phyloP scores from a whole-genome alignment of 2,888 invertebrate species.

The Danaus chrysippus region DNA sequence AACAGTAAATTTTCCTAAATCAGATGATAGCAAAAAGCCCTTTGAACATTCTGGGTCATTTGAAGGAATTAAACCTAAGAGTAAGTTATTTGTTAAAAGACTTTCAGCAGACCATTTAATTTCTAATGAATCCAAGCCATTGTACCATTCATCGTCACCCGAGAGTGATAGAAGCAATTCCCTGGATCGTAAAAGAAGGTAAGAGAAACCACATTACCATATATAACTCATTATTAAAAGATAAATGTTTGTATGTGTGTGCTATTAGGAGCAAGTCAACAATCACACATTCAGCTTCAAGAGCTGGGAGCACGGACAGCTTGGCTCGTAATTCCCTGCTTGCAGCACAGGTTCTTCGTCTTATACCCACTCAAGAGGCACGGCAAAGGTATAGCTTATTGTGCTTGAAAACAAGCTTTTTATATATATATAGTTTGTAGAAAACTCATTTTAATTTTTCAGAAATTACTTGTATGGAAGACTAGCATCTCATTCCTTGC shows the following conservation, averaged over 20 bases:
- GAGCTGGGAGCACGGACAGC: conserved; percentile 81
- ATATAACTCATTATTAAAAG: neutral
- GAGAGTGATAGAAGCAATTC: conserved; percentile 74
- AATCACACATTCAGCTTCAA: conserved; percentile 63
- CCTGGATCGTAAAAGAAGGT: conserved; percentile 70
- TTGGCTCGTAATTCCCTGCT: conserved; percentile 86
- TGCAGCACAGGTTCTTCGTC: conserved; percentile 88
- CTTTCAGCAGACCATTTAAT: conserved; percentile 73
- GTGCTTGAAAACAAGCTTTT: conserved; percentile 17
- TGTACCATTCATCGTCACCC: conserved; percentile 68
- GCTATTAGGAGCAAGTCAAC: conserved; percentile 61
- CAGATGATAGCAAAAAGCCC: conserved; percentile 58
- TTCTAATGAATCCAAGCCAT: conserved; percentile 61
- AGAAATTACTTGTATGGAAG: conserved; percentile 90
- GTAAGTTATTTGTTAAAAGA: conserved; percentile 70
- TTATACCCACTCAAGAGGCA: conserved; percentile 90
- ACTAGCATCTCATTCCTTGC: conserved; percentile 87
- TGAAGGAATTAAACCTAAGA: conserved; percentile 69
- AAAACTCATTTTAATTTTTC: conserved; percentile 35
- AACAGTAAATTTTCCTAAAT: conserved; percentile 65
- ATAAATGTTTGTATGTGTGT: conserved; percentile 17
- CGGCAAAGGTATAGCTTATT: conserved; percentile 80
- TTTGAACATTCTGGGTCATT: conserved; percentile 73
- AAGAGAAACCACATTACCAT: conserved; percentile 29
- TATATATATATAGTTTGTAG: conserved; percentile 10